Evolutionary conservation across 1,140 invertebrate genomes (phyloP), one percentile per base, ranked within the genome.

Genomic region (Orussus abietinus): DNA sequence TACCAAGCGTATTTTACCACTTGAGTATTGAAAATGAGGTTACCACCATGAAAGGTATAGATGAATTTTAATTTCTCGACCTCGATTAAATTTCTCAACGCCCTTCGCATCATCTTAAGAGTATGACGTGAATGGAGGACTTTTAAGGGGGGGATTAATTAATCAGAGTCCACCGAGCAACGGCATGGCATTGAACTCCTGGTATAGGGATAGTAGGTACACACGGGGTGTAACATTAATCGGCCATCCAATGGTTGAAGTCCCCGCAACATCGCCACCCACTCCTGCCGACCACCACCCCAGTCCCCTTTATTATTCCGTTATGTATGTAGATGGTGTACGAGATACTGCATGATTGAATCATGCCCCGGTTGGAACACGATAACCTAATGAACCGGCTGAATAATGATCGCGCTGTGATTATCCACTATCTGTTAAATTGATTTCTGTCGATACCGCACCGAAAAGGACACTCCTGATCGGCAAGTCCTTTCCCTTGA

Each of bases 311-410:
- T 59, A 62, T 63, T 59, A 66, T 58, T 60, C 49, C 55, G 58
- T 62, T 62, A 60, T 62, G 53, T 59, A 59, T 61, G 60, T 62
- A 66, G 62, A 69, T 68, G 53, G 49, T 62, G 57, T 59, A 62
- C 42, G 59, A 62, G 64, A 65, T 67, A 66, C 51, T 47, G 56
- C 57, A 52, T 62, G 64, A 69, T 67, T 64, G 64, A 70, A 72
- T 69, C 63, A 60, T 56, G 62, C 52, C 58, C 57, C 62, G 55
- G 53, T 56, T 54, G 52, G 59, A 58, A 59, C 62, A 60, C 58
- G 66, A 69, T 69, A 72, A 72, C 64, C 57, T 65, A 64, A 67
- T 62, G 66, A 69, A 69, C 63, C 55, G 56, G 51, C 59, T 64
- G 63, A 67, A 68, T 69, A 64, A 69, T 67, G 66, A 69, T 67